Base-by-base conservation (phyloP, 2,888 invertebrate species). In the Boloria selene region DNA sequence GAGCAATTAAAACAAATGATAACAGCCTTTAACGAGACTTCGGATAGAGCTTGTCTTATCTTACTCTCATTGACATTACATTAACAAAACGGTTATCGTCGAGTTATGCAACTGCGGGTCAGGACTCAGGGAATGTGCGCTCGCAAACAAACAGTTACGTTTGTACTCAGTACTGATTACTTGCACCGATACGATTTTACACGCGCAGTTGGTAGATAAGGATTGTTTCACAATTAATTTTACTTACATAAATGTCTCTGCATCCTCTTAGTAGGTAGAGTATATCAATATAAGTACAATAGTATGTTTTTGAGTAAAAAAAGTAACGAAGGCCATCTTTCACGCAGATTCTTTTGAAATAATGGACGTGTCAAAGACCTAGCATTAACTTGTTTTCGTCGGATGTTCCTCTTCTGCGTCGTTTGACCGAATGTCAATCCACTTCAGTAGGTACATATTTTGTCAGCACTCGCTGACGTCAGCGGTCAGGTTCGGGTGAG, bases 401-500 rank as follows among this genome's bases (percentile, higher is more conserved):
- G 26, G 13, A 14, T n/a, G 4, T 47, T 47, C 47, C 10, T 7
- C 31, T 38, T n/a, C 13, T 47, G 47, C 47, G 47, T 49, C n/a
- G 31, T 49, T 59, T 5, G 49, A 22, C 26, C 31, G 31, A 59
- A 13, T 10, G 3, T 1, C 31, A 38, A 10, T 38, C 31, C 31
- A 3, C 31, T 38, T 10, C 31, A 38, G 7, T 31, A 10, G 0
- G 26, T 31, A 55, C 44, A 44, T 18, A 44, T 42, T 38, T 55
- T 56, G 44, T 22, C 10, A 22, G 6, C 26, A 31, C 47, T 59
- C 26, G 49, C 13, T 31, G 47, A 49, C 47, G 59, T 59, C 17
- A 50, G 22, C 55, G 55, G 62, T 62, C 62, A 62, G 55, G 62
- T 62, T 62, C 62, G 55, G 3, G 54, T 17, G 31, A 47, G 26